A percentile compares a stretch with the other conserved stretches of the same genome.
Evolutionary conservation across 2,113 vertebrate species (phyloP).

Genomic region (Chaenogobius annularis): DNA sequence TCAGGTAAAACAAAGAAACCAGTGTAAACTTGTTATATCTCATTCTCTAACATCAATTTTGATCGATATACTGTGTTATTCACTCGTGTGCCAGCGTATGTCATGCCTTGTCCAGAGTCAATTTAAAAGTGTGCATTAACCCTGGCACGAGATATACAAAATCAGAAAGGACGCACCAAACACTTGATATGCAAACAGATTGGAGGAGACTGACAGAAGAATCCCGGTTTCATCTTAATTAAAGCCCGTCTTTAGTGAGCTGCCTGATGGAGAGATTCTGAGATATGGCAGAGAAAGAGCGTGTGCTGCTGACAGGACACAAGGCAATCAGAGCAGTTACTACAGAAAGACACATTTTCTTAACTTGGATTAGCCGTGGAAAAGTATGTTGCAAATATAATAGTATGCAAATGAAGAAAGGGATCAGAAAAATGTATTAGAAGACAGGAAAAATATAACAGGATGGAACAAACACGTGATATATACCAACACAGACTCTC

Average conservation of each 20-base stretch:
- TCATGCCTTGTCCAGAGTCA: background rate
- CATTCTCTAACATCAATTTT: background rate
- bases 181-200: background rate
- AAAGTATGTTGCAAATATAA: conserved; percentile 5
- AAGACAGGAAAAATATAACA: conserved; percentile 8
- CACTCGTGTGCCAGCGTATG: no score
- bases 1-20: background rate
- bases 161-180: background rate
- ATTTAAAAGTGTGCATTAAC: background rate
- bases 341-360: conserved; percentile 32
- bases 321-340: conserved; percentile 27
- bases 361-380: conserved; percentile 9
- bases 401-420: conserved; percentile 7
- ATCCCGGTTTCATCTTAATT: conserved; percentile 24
- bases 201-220: conserved; percentile 5
- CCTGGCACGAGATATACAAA: background rate
- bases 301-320: conserved; percentile 40
- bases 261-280: conserved; percentile 14
- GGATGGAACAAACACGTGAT: background rate
- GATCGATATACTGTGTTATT: no score
- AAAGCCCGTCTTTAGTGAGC: conserved; percentile 11
- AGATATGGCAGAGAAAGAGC: conserved; percentile 21
- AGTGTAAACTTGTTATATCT: background rate
- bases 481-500: conserved; percentile 30
- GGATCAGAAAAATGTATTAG: background rate